Evolutionary conservation across 2,113 vertebrate genomes (phyloP), one percentile per base, ranked within the genome.

Genomic region (Eulacestoma nigropectus): DNA sequence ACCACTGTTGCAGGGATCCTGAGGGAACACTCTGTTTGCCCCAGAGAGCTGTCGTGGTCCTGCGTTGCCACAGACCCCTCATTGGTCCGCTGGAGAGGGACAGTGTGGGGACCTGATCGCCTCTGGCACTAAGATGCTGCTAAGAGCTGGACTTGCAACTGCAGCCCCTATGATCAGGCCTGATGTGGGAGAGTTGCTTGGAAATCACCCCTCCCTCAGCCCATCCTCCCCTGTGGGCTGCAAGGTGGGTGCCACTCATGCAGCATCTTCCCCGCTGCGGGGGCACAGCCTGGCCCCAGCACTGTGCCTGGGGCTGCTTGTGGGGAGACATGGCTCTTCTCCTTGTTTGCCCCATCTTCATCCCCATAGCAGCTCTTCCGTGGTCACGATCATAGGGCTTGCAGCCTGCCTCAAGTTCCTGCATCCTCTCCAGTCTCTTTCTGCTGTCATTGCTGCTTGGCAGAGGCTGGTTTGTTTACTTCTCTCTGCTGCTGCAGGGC

Each of bases 201-300:
- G 55, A 50, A 52, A 16, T 62, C 16, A 11, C 29, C 19, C 27
- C 46, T 84, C 16, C 69, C 37, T 81, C 41, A 64, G 57, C 25
- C 35, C 18, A 22, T n/a, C 17, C 11, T 21, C 9, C 17, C 11
- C 15, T 39, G 3, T 16, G 17, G 57, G 37, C 69, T 83, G 27
- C 1, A 2, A 26, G 52, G n/a, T 42, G 32, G 27, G 25, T 74
- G 50, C 63, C 0, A 3, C 49, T 77, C 55, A 11, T 1, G 1
- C 49, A 44, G n/a, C 16, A 9, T 37, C 62, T 8, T 35, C 37
- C 10, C 7, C 0, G 0, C 52, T 37, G 42, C 0, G 0, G 32
- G 35, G 39, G 3, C 42, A 39, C 25, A 30, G 41, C 60, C 65
- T 0, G 0, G 60, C 17, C 29, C 32, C 20, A 41, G 35, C 1